Evolutionary conservation across 2,113 vertebrate genomes (phyloP).

Genomic region (Dipodomys spectabilis): DNA sequence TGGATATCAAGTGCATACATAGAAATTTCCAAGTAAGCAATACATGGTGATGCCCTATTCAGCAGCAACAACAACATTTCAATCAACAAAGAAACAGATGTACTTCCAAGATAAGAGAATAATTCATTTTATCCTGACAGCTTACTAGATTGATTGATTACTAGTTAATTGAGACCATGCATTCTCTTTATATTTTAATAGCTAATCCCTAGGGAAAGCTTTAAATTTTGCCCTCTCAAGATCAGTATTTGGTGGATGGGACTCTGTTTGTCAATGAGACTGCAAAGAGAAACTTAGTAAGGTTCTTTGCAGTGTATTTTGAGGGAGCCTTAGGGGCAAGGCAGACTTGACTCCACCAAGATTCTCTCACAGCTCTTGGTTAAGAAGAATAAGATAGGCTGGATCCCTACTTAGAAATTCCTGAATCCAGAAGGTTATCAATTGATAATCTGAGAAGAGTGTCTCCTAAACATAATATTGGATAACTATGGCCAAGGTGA

Average conservation of each 20-base stretch:
- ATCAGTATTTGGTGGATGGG: not conserved
- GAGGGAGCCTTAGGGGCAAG: not conserved
- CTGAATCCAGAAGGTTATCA: not conserved
- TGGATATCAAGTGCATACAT: too few relatives aligned
- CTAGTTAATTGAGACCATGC: not conserved
- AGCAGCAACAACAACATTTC: too few relatives aligned
- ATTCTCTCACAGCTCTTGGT: not conserved
- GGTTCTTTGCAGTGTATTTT: not conserved
- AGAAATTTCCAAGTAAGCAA: too few relatives aligned
- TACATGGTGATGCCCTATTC: too few relatives aligned
- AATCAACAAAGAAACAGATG: too few relatives aligned
- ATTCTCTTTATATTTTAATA: not conserved
- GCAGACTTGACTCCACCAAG: not conserved
- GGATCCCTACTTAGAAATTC: not conserved
- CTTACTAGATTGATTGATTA: not conserved
- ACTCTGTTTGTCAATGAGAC: too few relatives aligned
- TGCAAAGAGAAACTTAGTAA: not conserved
- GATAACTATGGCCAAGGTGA: not conserved
- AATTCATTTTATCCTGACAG: not conserved
- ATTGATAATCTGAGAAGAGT: not conserved
- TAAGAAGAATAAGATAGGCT: not conserved
- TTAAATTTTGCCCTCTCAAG: not conserved
- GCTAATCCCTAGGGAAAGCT: not conserved
- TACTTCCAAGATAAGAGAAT: not conserved
- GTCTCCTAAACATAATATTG: not conserved